Base-by-base conservation (phyloP, 2,113 vertebrate genomes). In the Potamarius usumacintae region DNA sequence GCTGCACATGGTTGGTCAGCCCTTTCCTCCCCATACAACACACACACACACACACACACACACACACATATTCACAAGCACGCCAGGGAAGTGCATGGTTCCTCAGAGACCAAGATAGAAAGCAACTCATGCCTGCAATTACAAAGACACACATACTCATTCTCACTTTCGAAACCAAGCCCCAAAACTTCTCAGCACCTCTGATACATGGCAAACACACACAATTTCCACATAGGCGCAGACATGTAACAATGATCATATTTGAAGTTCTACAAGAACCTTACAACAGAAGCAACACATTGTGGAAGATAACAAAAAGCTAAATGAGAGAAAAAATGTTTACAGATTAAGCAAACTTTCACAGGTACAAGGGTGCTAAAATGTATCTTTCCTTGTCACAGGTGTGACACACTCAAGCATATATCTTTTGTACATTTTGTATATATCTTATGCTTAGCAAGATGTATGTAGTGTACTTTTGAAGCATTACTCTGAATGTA, bases 1-100 rank as follows among this genome's bases (percentile, higher is more conserved):
- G 91, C 86, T 94, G 90, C 94, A 90, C 94, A 92, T 85, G 94
- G 91, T 57, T 94, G 80, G 30, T 53, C 71, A 58, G 62, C 42
- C 48, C 57, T 85, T 82, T 80, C n/a, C 60, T 84, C 67, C 77
- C 65, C 42, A 84, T 53, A 57, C 85, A 74, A 78, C 53, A 84
- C 71, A 71, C 63, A 80, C 83, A 42, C 79, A 53, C 80, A 60
- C 67, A 22, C 72, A 50, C 42, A 74, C 18, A 74, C 76, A 30
- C 57, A 82, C 77, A 85, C 86, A 82, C 14, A 67, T 20, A 72
- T 30, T 62, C 85, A 80, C 82, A 86, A 52, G 69, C 63, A 86
- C 71, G 63, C 74, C 53, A 11, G 55, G 25, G 78, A 58, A 71
- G 14, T 50, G 63, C n/a, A 50, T n/a, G 12, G 11, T 25, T 82